Evolutionary conservation across 1,140 invertebrate species (phyloP).

Genomic region (Vanessa tameamea): DNA sequence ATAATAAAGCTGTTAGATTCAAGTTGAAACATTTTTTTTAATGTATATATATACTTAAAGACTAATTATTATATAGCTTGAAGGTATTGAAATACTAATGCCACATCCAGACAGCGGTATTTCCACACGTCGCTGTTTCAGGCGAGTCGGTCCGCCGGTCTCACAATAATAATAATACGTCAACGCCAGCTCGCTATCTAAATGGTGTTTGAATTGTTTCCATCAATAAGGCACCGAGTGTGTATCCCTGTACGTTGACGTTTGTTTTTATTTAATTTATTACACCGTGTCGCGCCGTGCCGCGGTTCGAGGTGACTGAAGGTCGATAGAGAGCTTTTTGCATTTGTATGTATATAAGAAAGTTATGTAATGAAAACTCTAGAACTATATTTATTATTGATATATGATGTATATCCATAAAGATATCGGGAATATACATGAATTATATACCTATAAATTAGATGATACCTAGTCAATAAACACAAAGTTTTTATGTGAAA

Average conservation of each 20-base stretch:
- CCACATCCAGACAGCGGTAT: slow-evolving; percentile 39
- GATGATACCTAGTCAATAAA: slow-evolving; percentile 19
- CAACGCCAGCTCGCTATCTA: slow-evolving; percentile 70
- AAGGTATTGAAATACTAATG: slow-evolving; percentile 1
- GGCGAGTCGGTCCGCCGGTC: slow-evolving; percentile 33
- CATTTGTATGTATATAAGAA: not conserved
- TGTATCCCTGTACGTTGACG: slow-evolving; percentile 58
- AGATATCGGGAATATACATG: too few species aligned
- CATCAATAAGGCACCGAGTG: slow-evolving; percentile 72
- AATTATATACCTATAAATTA: not conserved
- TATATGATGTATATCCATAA: too few species aligned
- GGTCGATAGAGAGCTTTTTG: slow-evolving; percentile 7
- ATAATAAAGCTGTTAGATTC: too few species aligned
- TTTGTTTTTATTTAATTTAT: slow-evolving; percentile 58
- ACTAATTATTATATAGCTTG: not conserved
- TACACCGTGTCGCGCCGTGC: slow-evolving; percentile 33
- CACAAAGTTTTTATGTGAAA: slow-evolving; percentile 37
- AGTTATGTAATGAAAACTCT: too few species aligned
- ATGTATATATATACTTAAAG: not conserved
- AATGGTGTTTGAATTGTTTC: slow-evolving; percentile 72
- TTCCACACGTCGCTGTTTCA: slow-evolving; percentile 8
- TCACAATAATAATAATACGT: slow-evolving; percentile 71
- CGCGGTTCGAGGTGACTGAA: slow-evolving; percentile 16
- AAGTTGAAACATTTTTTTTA: too few species aligned
- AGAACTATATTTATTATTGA: too few species aligned